Base-by-base conservation (phyloP, 2,797 vertebrate species). In the Pseudochirops corinnae region DNA sequence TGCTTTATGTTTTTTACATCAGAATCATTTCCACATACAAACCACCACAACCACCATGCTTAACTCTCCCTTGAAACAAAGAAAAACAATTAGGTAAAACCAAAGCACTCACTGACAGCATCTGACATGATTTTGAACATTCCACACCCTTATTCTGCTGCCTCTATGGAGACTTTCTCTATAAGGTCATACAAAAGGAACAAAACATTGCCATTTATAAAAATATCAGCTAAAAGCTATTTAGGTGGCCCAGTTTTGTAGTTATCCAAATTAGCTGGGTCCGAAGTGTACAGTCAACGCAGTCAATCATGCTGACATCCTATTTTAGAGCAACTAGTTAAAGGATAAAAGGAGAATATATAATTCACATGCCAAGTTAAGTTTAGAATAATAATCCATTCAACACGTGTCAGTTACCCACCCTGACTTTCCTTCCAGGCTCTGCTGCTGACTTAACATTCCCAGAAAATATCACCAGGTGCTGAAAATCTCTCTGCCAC, bases 401-500 rank as follows among this genome's bases (percentile, higher is more conserved):
- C 56, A 91, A 39, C 93, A 46, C 26, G 21, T 90, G 94, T 91
- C 29, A 90, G 55, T 93, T 87, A 92, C 11, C 39, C 90, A 90
- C 93, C 62, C 55, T 5, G 29, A 46, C 55, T 39, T 91, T 91
- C 94, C 21, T 92, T 93, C 90, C 55, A 90, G 74, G 4, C 11
- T 87, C 74, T 33, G 62, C 93, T 95, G 60, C 57, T 90, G 90
- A 95, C 91, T 92, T 90, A 87, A 46, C 94, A 57, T 57, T 95
- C 93, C 33, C 92, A 55, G n/a, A 14, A 56, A 90, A n/a, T 56
- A 53, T 50, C 21, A 92, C 92, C 50, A 60, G 55, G 33, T 67
- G 55, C 53, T 91, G 87, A 82, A 92, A 95, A 60, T 24, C 29
- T 58, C 53, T 90, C 87, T 87, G 74, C 74, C 24, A 12, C 74